A percentile compares a stretch with the other conserved stretches of the same genome.
phyloP scores from a whole-genome alignment of 2,113 vertebrate genomes.

The Pavo muticus region DNA sequence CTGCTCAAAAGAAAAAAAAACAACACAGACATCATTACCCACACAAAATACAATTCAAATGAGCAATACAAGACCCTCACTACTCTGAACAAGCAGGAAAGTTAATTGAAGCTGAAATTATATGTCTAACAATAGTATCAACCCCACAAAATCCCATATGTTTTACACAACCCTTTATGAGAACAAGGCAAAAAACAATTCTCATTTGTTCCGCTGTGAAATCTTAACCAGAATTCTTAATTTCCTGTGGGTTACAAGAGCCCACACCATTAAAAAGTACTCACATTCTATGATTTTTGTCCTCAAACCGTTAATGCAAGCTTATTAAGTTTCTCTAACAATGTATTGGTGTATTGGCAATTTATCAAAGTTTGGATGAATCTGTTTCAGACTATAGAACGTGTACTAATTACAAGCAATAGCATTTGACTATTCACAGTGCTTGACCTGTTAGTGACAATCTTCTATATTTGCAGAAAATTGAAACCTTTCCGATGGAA shows the following conservation, averaged over 20 bases:
- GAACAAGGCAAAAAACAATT: neutral
- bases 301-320: neutral
- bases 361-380: neutral
- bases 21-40: neutral
- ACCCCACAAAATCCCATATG: neutral
- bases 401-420: neutral
- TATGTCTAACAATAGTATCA: neutral
- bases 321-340: neutral
- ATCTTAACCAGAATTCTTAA: neutral
- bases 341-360: fast-evolving
- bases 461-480: neutral
- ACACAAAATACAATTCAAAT: neutral
- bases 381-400: neutral
- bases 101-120: neutral
- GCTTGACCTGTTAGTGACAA: neutral
- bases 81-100: neutral
- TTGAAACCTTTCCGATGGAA: neutral
- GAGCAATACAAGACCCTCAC: neutral
- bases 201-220: neutral
- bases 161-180: neutral
- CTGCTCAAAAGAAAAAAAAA: neutral
- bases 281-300: neutral
- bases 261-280: neutral
- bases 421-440: neutral
- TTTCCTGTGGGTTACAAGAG: neutral